Base-by-base conservation (phyloP, 2,113 vertebrate genomes). In the Numida meleagris region DNA sequence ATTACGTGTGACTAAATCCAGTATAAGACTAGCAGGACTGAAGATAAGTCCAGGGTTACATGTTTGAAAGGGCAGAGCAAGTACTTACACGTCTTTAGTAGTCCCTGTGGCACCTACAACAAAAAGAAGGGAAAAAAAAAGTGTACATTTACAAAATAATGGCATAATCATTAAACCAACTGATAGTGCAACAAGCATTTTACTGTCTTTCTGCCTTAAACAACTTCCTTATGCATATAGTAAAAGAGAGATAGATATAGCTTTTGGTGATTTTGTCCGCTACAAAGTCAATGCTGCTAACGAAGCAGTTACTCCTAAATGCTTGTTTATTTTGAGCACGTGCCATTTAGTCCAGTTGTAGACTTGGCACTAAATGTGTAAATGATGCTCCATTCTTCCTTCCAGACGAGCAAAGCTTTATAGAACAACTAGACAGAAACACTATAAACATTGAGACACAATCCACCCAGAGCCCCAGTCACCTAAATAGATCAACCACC, bases 51-150 rank as follows among this genome's bases (percentile, higher is more conserved):
- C 65, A 78, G 29, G 19, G 36, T 85, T 92, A 80, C 33, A 11
- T 36, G 62, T 65, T 76, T 82, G 29, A 92, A 87, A 62, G 10
- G 75, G 45, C 14, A 76, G 33, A 62, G n/a, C n/a, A 86, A 95
- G 86, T 98, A 99, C 99, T 99, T 98, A 99, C 99, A 97, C 97
- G 95, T 99, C 99, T 98, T 99, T 99, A 91, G 98, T 98, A 86
- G 97, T 97, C 86, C 99, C 99, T 88, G 98, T 94, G 82, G 99
- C 98, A 87, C 98, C 99, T 99, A 94, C 58, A 92, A 94, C 90
- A 45, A 89, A 23, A 58, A 75, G 48, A 50, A 53, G 27, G 27
- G 10, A 72, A 43, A 42, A 18, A 42, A 90, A 90, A 94, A 63
- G 11, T n/a, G 9, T 43, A 61, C 57, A 17, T 96, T 93, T 97